Conservation (phyloP, 30 jellyfish, hydroid and myxozoan genomes). For the Chironex yamaguchii region DNA sequence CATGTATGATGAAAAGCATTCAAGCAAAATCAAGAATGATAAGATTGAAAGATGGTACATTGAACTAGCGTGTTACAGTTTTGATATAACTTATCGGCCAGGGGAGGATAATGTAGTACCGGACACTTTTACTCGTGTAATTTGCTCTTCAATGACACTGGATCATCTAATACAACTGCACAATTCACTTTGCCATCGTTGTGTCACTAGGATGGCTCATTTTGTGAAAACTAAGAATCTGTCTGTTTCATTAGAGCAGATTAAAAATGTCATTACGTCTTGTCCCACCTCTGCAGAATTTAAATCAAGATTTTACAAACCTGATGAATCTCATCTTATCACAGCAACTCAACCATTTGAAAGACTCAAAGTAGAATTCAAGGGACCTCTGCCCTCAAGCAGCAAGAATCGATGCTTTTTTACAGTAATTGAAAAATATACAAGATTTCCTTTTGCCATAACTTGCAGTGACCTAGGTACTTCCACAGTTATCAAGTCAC, state of each 20-base stretch:
- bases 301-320: conserved; percentile 35
- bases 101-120: conserved; percentile 26
- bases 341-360: conserved; percentile 68
- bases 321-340: conserved; percentile 28
- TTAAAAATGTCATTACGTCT: background rate
- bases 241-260: conserved; percentile 23
- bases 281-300: conserved; percentile 11
- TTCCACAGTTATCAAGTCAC: conserved; percentile 21
- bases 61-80: conserved; percentile 68
- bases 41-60: conserved; percentile 70
- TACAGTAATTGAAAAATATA: conserved; percentile 31
- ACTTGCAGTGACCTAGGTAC: conserved; percentile 32
- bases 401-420: conserved; percentile 24
- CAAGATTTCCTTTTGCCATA: conserved; percentile 41
- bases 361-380: conserved; percentile 10
- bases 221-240: conserved; percentile 31
- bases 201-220: conserved; percentile 26
- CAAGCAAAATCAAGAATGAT: conserved; percentile 64
- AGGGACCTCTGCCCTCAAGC: conserved; percentile 54
- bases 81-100: conserved; percentile 39
- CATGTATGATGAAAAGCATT: conserved; percentile 67
- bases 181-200: conserved; percentile 47
- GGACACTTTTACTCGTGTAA: background rate
- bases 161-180: background rate
- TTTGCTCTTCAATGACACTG: background rate